A percentile compares a stretch with the other conserved stretches of the same genome.
Conservation (phyloP, 2,113 vertebrate genomes). For the Scortum barcoo region DNA sequence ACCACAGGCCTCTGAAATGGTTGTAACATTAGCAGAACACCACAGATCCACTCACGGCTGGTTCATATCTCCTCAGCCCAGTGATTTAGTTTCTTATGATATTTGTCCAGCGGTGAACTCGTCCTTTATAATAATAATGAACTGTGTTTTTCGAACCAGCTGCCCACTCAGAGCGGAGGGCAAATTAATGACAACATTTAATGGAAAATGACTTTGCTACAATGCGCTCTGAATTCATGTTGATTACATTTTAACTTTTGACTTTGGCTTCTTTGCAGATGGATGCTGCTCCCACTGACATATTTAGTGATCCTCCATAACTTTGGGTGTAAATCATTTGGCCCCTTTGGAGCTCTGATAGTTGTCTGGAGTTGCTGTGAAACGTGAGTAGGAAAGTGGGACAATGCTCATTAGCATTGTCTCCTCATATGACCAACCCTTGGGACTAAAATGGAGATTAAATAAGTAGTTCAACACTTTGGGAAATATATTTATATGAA, state of each 20-base stretch:
- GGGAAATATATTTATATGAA: no score
- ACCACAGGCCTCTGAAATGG: constrained; percentile 17
- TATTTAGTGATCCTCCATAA: background rate
- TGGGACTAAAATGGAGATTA: background rate
- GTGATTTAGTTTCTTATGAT: constrained; percentile 1
- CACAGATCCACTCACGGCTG: background rate
- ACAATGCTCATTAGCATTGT: background rate
- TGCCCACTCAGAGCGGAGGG: background rate
- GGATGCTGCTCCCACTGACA: no score
- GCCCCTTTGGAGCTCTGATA: background rate
- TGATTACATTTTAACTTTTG: background rate
- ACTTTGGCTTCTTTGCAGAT: background rate
- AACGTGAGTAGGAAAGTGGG: background rate
- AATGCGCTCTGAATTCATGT: background rate
- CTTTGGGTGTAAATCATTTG: background rate
- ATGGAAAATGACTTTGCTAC: background rate
- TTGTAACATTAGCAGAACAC: constrained; percentile 4
- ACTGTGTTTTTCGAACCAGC: background rate
- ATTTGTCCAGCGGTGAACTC: background rate
- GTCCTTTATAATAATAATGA: background rate
- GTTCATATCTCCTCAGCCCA: background rate
- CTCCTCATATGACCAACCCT: background rate
- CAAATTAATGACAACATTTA: background rate
- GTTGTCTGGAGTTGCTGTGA: background rate
- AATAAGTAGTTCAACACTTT: background rate